These are phyloP conservation scores for Pollachius pollachius DNA, from an alignment of 2,113 vertebrate genomes.

Conservation along the genomic window DNA sequence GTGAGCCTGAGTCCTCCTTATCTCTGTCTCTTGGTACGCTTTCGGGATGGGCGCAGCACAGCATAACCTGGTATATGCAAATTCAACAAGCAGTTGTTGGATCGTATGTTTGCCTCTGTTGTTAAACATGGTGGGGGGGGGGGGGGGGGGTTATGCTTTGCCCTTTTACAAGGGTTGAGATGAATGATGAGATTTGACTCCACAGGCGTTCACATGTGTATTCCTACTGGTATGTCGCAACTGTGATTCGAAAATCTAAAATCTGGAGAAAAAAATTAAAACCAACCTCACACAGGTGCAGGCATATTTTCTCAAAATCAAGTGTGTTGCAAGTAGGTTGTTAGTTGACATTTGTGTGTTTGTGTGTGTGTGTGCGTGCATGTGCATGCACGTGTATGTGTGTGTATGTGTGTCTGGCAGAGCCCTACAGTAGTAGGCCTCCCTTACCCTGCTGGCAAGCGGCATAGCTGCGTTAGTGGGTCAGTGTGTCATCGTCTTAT, in stretches of 20 bases:
- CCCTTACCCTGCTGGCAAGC: constrained; percentile 49
- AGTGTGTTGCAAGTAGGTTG: constrained; percentile 10
- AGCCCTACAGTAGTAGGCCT: constrained; percentile 49
- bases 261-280: too few species aligned
- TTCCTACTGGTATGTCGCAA: too few species aligned
- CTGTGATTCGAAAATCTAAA: too few species aligned
- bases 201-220: not conserved
- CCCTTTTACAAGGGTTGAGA: too few species aligned
- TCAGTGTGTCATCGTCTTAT: constrained; percentile 74
- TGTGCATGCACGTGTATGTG: constrained; percentile 24
- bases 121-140: constrained; percentile 12
- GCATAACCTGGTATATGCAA: not conserved
- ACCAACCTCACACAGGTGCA: not conserved
- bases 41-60: not conserved
- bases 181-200: not conserved
- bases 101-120: constrained; percentile 27
- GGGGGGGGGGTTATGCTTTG: too few species aligned
- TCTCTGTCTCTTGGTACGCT: not conserved
- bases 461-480: constrained; percentile 62
- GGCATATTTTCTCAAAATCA: not conserved
- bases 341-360: constrained; percentile 10
- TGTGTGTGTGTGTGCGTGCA: constrained; percentile 20
- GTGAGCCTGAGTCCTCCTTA: not conserved
- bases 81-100: constrained; percentile 1
- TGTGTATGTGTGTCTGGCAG: constrained; percentile 34